Conservation (phyloP, 2,888 invertebrate species). For the Cremastinae sp. region DNA sequence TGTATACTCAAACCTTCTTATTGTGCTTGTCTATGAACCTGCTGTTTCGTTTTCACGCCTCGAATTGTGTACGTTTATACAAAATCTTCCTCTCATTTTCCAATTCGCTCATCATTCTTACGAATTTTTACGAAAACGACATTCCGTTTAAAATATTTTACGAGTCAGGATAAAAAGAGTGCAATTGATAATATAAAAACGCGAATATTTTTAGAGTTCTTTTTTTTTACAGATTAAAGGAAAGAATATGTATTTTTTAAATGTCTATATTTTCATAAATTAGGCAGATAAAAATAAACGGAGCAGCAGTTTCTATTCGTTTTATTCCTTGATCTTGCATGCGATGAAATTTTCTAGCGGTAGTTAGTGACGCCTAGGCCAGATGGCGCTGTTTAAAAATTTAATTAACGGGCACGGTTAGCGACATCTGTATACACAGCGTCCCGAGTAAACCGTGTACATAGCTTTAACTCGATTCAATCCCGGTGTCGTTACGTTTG, state of each 20-base stretch:
- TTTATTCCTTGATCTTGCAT: constrained; percentile 33
- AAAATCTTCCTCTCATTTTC: not conserved
- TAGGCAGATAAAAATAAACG: not conserved
- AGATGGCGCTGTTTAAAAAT: constrained; percentile 37
- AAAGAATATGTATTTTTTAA: not conserved
- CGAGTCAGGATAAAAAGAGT: too few species aligned
- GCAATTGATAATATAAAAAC: too few species aligned
- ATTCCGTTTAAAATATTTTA: too few species aligned
- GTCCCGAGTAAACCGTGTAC: not conserved
- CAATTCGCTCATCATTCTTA: not conserved
- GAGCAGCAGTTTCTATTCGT: constrained; percentile 17
- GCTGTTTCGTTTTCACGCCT: constrained; percentile 31
- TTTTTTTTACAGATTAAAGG: too few species aligned
- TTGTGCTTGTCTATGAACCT: constrained; percentile 17
- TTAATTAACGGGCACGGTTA: constrained; percentile 41
- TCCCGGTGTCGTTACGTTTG: not conserved
- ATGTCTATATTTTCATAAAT: not conserved
- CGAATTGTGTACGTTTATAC: too few species aligned
- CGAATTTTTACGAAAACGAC: too few species aligned
- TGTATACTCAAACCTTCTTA: constrained; percentile 2
- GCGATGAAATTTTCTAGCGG: constrained; percentile 31
- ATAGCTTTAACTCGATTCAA: not conserved
- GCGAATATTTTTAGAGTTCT: too few species aligned
- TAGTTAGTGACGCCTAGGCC: constrained; percentile 41
- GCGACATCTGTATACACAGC: constrained; percentile 13